A percentile compares a stretch with the other conserved stretches of the same genome.
Evolutionary conservation across 2,797 vertebrate species (phyloP).

Genomic region (Margarornis squamiger): DNA sequence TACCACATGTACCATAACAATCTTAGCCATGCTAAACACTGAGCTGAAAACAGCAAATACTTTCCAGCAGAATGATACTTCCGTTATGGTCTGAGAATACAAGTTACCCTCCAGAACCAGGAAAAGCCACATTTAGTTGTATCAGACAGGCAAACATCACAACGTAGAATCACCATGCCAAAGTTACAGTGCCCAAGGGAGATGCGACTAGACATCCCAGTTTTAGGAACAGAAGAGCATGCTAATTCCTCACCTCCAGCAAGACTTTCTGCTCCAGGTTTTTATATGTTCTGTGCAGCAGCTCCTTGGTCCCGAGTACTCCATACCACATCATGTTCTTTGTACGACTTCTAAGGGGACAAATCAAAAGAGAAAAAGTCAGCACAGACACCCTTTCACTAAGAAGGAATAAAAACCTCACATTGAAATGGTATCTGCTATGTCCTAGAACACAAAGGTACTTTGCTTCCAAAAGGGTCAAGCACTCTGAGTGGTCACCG

Average conservation of each 20-base stretch:
- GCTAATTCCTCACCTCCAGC: conserved; percentile 84
- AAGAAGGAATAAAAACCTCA: neutral
- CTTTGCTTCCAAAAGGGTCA: neutral
- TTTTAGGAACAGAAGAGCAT: neutral
- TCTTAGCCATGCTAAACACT: neutral
- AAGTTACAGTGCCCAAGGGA: neutral
- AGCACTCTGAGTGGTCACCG: neutral
- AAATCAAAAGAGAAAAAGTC: neutral
- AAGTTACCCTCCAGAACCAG: neutral
- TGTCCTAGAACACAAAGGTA: neutral
- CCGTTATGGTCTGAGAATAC: neutral
- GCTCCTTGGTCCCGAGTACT: conserved; percentile 93
- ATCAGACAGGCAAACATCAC: neutral
- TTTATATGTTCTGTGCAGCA: conserved; percentile 94
- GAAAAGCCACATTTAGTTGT: neutral
- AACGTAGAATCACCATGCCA: neutral
- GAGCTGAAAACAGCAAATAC: neutral
- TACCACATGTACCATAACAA: neutral
- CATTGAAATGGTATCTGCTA: neutral
- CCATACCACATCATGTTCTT: conserved; percentile 99
- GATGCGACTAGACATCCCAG: neutral
- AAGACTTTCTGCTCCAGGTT: conserved; percentile 95
- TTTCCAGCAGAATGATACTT: neutral
- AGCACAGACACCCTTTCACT: neutral
- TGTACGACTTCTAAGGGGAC: conserved; percentile 85